Conservation (phyloP, 2,797 vertebrate species). For the Gadopsis marmoratus region DNA sequence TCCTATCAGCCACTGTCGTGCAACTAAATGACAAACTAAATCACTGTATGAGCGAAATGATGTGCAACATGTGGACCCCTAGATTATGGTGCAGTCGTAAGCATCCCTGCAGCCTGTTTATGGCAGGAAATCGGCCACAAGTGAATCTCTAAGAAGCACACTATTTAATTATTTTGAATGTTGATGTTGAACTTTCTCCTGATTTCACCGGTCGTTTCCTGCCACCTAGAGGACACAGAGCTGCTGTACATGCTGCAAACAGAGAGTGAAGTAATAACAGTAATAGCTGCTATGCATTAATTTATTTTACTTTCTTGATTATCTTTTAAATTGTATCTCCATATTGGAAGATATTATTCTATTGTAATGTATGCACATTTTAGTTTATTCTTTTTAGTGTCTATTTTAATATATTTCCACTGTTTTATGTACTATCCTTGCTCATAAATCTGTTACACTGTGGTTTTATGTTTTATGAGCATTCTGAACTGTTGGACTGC, state of each 20-base stretch:
- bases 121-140: neutral
- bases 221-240: constrained; percentile 14
- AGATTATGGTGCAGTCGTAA: neutral
- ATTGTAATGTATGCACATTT: neutral
- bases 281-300: neutral
- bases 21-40: neutral
- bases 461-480: neutral
- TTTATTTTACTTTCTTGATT: neutral
- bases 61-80: neutral
- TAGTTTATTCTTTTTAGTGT: neutral
- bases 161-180: neutral
- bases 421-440: neutral
- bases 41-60: neutral
- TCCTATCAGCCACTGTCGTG: too few species aligned
- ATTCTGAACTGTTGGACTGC: neutral
- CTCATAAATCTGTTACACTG: neutral
- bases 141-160: neutral
- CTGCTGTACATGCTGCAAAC: neutral
- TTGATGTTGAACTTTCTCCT: neutral
- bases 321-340: neutral
- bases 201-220: neutral
- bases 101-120: neutral
- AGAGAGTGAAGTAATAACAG: neutral
- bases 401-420: neutral
- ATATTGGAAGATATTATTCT: neutral